A percentile compares a stretch with the other conserved stretches of the same genome.
Evolutionary conservation across 2,888 invertebrate species (phyloP).

Genomic region (Crematogaster levior): DNA sequence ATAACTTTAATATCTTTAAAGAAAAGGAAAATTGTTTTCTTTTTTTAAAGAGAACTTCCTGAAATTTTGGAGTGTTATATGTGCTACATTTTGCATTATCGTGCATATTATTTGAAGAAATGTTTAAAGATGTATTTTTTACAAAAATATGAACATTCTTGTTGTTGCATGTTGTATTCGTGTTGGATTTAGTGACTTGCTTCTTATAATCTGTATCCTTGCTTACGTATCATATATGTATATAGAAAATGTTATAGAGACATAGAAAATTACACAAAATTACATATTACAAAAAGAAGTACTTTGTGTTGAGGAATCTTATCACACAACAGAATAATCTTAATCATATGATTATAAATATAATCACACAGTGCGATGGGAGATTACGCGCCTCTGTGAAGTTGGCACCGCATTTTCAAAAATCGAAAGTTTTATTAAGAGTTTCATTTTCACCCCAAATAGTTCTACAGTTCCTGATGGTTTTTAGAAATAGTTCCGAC

Average conservation of each 20-base stretch:
- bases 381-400: too few species aligned
- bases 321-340: not conserved
- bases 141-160: not conserved
- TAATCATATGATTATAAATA: not conserved
- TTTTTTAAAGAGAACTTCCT: not conserved
- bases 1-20: not conserved
- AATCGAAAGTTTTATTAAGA: too few species aligned
- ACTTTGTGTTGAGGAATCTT: not conserved
- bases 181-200: not conserved
- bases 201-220: not conserved
- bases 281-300: not conserved
- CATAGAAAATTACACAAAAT: not conserved
- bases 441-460: too few species aligned
- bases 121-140: not conserved
- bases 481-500: too few species aligned
- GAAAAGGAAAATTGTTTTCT: not conserved
- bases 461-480: too few species aligned
- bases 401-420: too few species aligned
- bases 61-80: not conserved
- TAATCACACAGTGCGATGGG: conserved; percentile 1
- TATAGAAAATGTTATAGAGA: not conserved
- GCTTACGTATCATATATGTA: too few species aligned
- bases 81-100: not conserved
- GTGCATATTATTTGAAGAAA: not conserved
- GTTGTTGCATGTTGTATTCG: not conserved